phyloP scores from a whole-genome alignment of 2,113 vertebrate species.

The Sialia sialis region DNA sequence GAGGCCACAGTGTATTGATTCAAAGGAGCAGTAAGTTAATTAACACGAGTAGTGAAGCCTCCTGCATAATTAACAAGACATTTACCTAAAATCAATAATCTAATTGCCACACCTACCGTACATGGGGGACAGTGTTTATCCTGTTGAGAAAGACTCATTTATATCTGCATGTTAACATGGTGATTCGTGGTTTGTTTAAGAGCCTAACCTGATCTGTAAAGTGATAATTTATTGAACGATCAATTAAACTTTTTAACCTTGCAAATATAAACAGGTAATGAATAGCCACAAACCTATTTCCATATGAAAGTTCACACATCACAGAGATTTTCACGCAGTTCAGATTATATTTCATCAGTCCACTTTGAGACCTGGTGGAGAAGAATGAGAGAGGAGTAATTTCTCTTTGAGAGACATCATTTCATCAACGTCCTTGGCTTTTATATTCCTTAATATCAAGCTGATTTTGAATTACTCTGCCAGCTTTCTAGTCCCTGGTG shows the following conservation, averaged over 20 bases:
- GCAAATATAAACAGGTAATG: slow-evolving; percentile 66
- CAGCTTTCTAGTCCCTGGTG: not conserved
- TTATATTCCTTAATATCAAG: not conserved
- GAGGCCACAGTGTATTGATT: slow-evolving; percentile 77
- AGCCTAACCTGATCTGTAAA: slow-evolving; percentile 75
- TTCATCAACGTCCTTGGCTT: not conserved
- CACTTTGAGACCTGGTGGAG: not conserved
- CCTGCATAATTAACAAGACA: slow-evolving; percentile 84
- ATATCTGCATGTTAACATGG: slow-evolving; percentile 76
- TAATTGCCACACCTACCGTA: slow-evolving; percentile 83
- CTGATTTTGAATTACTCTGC: not conserved
- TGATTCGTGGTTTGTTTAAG: slow-evolving; percentile 74
- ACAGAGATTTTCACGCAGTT: not conserved
- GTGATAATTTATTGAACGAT: slow-evolving; percentile 82
- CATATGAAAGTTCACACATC: slow-evolving; percentile 52
- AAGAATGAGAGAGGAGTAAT: not conserved
- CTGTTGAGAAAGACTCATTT: slow-evolving; percentile 77
- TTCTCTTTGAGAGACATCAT: not conserved
- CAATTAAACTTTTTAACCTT: slow-evolving; percentile 74
- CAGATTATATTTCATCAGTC: not conserved
- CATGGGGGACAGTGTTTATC: slow-evolving; percentile 69
- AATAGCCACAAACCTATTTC: slow-evolving; percentile 55
- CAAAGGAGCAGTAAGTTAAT: slow-evolving; percentile 80
- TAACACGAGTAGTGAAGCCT: slow-evolving; percentile 78
- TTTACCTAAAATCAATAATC: slow-evolving; percentile 86